A percentile compares a stretch with the other conserved stretches of the same genome.
Conservation (phyloP, 2,888 invertebrate genomes). For the Thereva unica region DNA sequence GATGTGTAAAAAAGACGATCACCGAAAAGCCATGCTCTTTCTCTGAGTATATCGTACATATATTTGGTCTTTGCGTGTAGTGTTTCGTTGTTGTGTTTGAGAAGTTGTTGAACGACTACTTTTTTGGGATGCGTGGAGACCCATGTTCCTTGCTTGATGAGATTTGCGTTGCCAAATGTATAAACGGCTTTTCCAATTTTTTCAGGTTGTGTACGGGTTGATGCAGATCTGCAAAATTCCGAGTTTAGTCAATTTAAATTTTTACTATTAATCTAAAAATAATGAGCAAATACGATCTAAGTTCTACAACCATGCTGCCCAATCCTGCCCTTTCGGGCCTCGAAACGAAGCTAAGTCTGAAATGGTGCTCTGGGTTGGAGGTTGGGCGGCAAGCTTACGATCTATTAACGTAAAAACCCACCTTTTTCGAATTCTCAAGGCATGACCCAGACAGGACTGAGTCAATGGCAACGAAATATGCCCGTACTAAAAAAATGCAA, state of each 20-base stretch:
- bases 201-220: slow-evolving; percentile 48
- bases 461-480: too few relatives aligned
- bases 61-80: slow-evolving; percentile 56
- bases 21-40: slow-evolving; percentile 51
- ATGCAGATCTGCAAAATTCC: slow-evolving; percentile 45
- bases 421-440: too few relatives aligned
- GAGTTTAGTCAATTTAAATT: slow-evolving; percentile 7
- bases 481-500: too few relatives aligned
- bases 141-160: slow-evolving; percentile 57
- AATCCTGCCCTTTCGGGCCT: too few relatives aligned
- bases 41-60: slow-evolving; percentile 54
- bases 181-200: slow-evolving; percentile 66
- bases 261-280: background rate
- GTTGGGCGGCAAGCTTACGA: too few relatives aligned
- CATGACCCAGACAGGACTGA: too few relatives aligned
- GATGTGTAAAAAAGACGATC: slow-evolving; percentile 54
- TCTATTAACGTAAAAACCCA: too few relatives aligned
- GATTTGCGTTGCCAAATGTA: slow-evolving; percentile 63
- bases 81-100: slow-evolving; percentile 60
- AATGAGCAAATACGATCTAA: too few relatives aligned
- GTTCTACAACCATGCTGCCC: too few relatives aligned
- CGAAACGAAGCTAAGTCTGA: too few relatives aligned
- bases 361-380: too few relatives aligned
- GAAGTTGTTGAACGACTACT: slow-evolving; percentile 59
- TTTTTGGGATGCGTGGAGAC: slow-evolving; percentile 46